Evolutionary conservation across 2,113 vertebrate species (phyloP), one percentile per base, ranked within the genome.

Genomic region (Empidonax traillii): DNA sequence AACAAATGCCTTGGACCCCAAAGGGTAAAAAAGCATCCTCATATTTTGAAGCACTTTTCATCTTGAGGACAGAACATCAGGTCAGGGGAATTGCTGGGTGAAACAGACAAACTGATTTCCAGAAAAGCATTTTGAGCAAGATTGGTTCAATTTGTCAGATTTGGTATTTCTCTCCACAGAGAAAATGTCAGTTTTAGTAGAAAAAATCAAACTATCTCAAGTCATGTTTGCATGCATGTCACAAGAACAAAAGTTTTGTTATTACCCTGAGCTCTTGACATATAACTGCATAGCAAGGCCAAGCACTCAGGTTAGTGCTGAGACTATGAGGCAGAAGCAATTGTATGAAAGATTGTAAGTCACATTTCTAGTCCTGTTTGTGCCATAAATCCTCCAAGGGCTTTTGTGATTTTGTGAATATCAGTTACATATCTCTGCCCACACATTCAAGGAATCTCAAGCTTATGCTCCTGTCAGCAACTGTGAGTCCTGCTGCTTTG

Each of bases 151-250:
- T 96, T 89, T 96, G 53, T 97, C 82, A 95, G 74, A 97, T 94
- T 51, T 65, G 35, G 30, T 90, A 91, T 49, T 56, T 87, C 49
- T 93, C 93, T 85, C 53, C 39, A 41, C 43, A 95, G 80, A 91
- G 53, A 88, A 97, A 96, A 97, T 94, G 52, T 96, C 94, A 95
- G 68, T 33, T 85, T 51, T 69, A 71, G 72, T 33, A 91, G 73
- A 71, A 87, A 55, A 95, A 89, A 87, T 90, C 85, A 94, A 79
- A 77, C 63, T 68, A 71, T 55, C 37, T 89, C 61, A 85, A 87
- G 62, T 82, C 85, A 93, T 52, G 83, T 94, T 78, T 89, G 46
- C 56, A 92, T 67, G 77, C 78, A 51, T 58, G 75, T 25, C 93
- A 74, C 69, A 78, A 85, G 84, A 95, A 83, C 75, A 77, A 95